Base-by-base conservation (phyloP, 2,797 vertebrate species). In the Aphelocoma californica region DNA sequence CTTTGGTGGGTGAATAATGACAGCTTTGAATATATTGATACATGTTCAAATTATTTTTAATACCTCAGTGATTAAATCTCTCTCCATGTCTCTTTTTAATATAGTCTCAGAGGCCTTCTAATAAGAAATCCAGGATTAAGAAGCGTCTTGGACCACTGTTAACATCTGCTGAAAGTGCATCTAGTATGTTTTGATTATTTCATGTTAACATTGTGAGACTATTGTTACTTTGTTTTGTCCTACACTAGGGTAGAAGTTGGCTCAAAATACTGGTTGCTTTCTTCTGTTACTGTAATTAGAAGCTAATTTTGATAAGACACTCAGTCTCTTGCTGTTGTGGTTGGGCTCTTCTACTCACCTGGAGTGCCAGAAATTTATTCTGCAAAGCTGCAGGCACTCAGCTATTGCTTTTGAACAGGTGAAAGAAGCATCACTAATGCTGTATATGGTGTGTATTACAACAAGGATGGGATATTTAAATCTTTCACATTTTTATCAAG, bases 91-190 rank as follows among this genome's bases (percentile, higher is more conserved):
- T 89, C 20, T 85, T 62, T 73, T n/a, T 86, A 16, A 96, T 97
- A 51, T 85, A 99, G 98, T 94, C 94, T 40, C 77, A 92, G 47
- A 96, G 82, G 72, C 91, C 97, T 74, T 94, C 96, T 71, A 96
- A 94, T 92, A 97, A 94, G 95, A 98, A 97, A 83, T 78, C 93
- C 31, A 95, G 94, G 86, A 74, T 79, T 29, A 86, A 97, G 18
- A 98, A 97, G 72, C 97, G 88, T 81, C 88, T 98, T 91, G 77
- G 92, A 58, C 95, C 96, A 61, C 85, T 96, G 2, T 73, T 97
- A 91, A 81, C 90, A 73, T 96, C 94, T 96, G 97, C 97, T 98
- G 98, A 97, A 92, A 94, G 88, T 87, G 87, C 81, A 80, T 54
- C 44, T 79, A 53, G 93, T 97, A 83, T 31, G 67, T 81, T 92